Evolutionary conservation across 2,113 vertebrate species (phyloP), one percentile per base, ranked within the genome.

Genomic region (Clupea harengus): DNA sequence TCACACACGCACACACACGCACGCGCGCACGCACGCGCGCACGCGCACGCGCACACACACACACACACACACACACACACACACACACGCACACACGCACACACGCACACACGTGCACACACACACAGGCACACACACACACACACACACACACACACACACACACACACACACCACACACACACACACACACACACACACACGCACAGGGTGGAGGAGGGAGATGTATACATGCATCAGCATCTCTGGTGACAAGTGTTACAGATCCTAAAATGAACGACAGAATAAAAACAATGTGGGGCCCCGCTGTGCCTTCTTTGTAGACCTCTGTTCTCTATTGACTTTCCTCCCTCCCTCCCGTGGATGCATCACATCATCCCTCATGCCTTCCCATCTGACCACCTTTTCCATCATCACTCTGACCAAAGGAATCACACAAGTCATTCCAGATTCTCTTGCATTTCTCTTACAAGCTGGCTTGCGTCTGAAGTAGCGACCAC

Each of bases 161-260:
- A 22, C 45, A 46, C n/a, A 54, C 15, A 3, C 45, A 46, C 82
- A 89, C 91, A 92, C 89, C 72, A 45, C 25, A 72, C 22, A 57
- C 60, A 86, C 39, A 83, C 67, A 82, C n/a, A 81, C 72, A 85
- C 46, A 64, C 22, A 81, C 20, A 44, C 4, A 22, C 45, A 46
- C n/a, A 54, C 15, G 0, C 45, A 46, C 82, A 89, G 57, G 92
- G 87, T 81, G 78, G 92, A 92, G 32, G 28, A 25, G 72, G 72
- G 13, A 78, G 28, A 78, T 78, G 72, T 32, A 13, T 39, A 78
- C 32, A 78, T 78, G 72, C 72, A 78, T 78, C 72, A 72, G n/a
- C 4, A 72, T 72, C 64, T 72, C 25, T 72, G 64, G 64, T 72
- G 64, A 78, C 72, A 78, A 78, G 72, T 78, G 72, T 78, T 32